These are phyloP conservation scores for Amazona guildingii DNA, from an alignment of 2,113 vertebrate species.

Conservation along the genomic window DNA sequence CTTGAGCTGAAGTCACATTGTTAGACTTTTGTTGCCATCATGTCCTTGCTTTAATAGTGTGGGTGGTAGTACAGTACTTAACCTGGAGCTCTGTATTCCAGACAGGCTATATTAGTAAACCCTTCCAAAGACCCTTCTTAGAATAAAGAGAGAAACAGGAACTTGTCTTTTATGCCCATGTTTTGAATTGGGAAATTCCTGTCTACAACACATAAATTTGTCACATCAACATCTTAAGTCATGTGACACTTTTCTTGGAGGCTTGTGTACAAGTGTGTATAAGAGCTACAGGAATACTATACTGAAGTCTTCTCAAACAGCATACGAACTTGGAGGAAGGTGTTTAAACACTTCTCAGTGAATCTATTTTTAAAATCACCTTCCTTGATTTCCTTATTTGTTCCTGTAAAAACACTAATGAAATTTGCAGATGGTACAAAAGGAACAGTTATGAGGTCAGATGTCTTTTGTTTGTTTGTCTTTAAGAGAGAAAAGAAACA, in stretches of 20 bases:
- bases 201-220: conserved; percentile 9
- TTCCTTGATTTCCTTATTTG: neutral
- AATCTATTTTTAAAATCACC: neutral
- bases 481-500: neutral
- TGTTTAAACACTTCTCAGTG: neutral
- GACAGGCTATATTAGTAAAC: neutral
- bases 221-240: conserved; percentile 23
- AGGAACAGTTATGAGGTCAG: neutral
- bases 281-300: neutral
- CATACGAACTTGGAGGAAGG: neutral
- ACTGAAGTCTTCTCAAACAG: neutral
- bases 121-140: neutral
- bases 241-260: neutral
- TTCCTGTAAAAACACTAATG: neutral
- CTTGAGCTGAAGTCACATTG: neutral
- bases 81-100: neutral
- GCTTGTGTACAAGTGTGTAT: neutral
- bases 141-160: neutral
- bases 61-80: neutral
- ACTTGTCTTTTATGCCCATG: conserved; percentile 10
- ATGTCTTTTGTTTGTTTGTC: neutral
- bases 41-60: neutral
- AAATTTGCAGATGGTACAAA: neutral
- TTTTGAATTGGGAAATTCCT: conserved; percentile 68
- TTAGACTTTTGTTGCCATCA: neutral